Evolutionary conservation across 1,140 invertebrate genomes (phyloP), one percentile per base, ranked within the genome.

Genomic region (Platyura marginata): DNA sequence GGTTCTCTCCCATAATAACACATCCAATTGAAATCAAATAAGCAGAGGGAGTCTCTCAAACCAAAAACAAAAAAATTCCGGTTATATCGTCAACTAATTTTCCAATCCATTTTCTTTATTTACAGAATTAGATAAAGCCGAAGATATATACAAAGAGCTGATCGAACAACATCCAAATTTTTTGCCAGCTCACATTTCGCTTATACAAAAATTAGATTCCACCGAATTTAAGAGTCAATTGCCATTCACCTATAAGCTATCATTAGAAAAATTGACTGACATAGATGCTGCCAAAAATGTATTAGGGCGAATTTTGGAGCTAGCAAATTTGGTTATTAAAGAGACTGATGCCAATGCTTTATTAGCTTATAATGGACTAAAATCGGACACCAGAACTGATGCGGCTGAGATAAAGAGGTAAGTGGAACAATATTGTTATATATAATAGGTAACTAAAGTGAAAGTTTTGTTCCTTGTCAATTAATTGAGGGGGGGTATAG

Each of bases 331-430:
- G 51, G 74, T 86, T 0, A 71, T 89, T 20, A 65, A 67, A 3
- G 68, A 70, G 37, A 75, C 89, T n/a, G 79, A 90, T 59, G 69
- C 76, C 47, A 75, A 80, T 32, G 72, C 73, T 48, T 51, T 91
- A 22, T 62, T 90, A 1, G 73, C 76, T 0, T 83, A 76, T 53
- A 76, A 81, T 46, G 86, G 85, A 1, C 72, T 83, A 44, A 91
- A 89, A 59, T 74, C 70, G 40, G 86, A 89, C 57, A 72, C 71
- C 13, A 64, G 83, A 38, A 57, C 69, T 1, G 84, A 90, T 57
- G 81, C 84, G 0, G 57, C 65, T 3, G 85, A 85, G 61, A 79
- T 84, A 35, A 88, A 87, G 64, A 71, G 65, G 72, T 82, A 56
- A 67, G 68, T 64, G n/a, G n/a, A n/a, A n/a, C n/a, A n/a, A n/a